Conservation (phyloP, 2,888 invertebrate genomes). For the Rotaria macrura region DNA sequence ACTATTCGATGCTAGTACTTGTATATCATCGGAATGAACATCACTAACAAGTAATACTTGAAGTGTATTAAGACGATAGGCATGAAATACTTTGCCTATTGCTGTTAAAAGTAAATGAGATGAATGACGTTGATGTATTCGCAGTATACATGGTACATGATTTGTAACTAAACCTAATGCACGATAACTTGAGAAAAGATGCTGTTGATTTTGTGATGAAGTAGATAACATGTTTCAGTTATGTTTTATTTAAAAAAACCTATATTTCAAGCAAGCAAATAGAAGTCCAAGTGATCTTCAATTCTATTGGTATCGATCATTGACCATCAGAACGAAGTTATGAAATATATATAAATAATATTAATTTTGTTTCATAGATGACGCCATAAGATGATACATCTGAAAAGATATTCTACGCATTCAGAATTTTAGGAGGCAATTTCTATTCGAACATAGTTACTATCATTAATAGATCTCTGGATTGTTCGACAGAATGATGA, state of each 20-base stretch:
- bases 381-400: not conserved
- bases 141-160: slow-evolving; percentile 70
- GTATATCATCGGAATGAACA: not conserved
- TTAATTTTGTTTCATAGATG: not conserved
- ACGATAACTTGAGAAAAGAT: slow-evolving; percentile 53
- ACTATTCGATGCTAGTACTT: slow-evolving; percentile 60
- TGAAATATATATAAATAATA: not conserved
- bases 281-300: not conserved
- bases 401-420: too few species aligned
- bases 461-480: too few species aligned
- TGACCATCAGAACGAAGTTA: not conserved
- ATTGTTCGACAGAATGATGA: too few species aligned
- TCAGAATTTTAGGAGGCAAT: too few species aligned
- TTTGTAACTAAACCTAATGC: slow-evolving; percentile 84
- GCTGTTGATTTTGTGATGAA: not conserved
- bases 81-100: slow-evolving; percentile 80
- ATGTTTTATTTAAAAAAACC: not conserved
- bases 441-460: too few species aligned
- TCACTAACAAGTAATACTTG: slow-evolving; percentile 14
- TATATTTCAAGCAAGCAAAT: too few species aligned
- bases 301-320: not conserved
- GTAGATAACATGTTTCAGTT: not conserved
- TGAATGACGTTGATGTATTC: slow-evolving; percentile 71
- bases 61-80: slow-evolving; percentile 59
- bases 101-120: slow-evolving; percentile 79